Evolutionary conservation across 2,797 vertebrate species (phyloP), one percentile per base, ranked within the genome.

Genomic region (Hippoglossus hippoglossus): DNA sequence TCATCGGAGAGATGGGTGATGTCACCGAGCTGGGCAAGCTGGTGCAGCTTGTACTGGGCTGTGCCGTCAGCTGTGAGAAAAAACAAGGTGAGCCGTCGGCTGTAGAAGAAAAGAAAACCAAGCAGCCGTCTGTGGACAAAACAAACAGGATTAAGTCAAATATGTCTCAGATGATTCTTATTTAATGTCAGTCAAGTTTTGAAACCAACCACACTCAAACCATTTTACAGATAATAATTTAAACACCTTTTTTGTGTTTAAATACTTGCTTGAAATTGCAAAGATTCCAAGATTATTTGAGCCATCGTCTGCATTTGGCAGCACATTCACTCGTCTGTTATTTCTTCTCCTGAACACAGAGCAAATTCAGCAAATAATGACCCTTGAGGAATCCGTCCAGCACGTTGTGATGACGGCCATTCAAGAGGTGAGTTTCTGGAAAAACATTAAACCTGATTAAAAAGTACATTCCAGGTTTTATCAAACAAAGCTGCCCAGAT

Each of bases 351-450:
- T 75, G 58, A 73, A 87, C 78, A 2, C 91, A 97, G 96, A 97
- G 76, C 95, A 98, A 87, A 97, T 98, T 87, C 95, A 95, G 92
- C 96, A 95, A 88, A 97, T 98, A 81, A 96, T 97, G 95, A 97
- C 94, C 1, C 91, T 98, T 56, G 96, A 96, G 84, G 96, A 98
- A 74, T 96, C 96, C 0, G 96, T 97, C 80, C 96, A 98, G 87
- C 96, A 98, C 0, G 95, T 96, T 24, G 96, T 98, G 83, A 98
- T 98, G 96, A 94, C 95, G 50, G 96, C 96, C 80, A 97, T 98
- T 86, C 96, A 98, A 82, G 96, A 98, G 95, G 96, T 97, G 87
- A 92, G 90, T 49, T 3, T 63, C 41, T 49, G 49, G 51, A 62
- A 13, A 4, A 24, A 52, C 50, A 15, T 52, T 24, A 5, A 52